Base-by-base conservation (phyloP, 23 tunicate species). In the Ciona savignyi region DNA sequence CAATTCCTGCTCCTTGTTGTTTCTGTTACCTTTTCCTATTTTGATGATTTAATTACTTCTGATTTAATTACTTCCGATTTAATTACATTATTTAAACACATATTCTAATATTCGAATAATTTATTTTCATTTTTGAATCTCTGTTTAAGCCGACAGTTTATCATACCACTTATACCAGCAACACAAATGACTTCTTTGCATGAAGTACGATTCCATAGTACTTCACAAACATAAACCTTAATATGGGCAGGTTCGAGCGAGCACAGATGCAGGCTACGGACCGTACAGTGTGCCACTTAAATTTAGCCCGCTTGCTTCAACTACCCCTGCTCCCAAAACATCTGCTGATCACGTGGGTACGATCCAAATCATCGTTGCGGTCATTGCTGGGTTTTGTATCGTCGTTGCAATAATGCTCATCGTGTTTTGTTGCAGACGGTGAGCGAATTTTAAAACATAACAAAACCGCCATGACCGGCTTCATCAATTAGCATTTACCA, bases 171-270 rank as follows among this genome's bases (percentile, higher is more conserved):
- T n/a, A n/a, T n/a, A n/a, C n/a, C n/a, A n/a, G n/a, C n/a, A n/a
- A n/a, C 56, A 42, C 56, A 42, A 42, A 42, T 42, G 15, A 42
- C 15, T 6, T 42, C 15, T 42, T 6, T 15, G 9, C 15, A 6
- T 6, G 9, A 15, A 6, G 11, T 42, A 42, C 15, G 56, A 9
- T 9, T 42, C 9, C 15, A 42, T 42, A 15, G 9, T 6, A 42
- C 56, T 42, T 42, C 4, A 63, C 68, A 63, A 63, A 63, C 68
- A 23, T 23, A 11, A 63, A 23, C 1, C 51, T 1, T 49, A 19
- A 35, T 34, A 33, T n/a, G 3, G 24, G n/a, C 63, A 94, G 99
- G 93, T 94, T 63, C 85, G 99, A 22, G 95, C 86, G 3, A 62
- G 86, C 2, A 94, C 95, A 1, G 29, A 73, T 0, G 77, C 74